phyloP scores from a whole-genome alignment of 2,888 invertebrate species.

The Elegia similella region DNA sequence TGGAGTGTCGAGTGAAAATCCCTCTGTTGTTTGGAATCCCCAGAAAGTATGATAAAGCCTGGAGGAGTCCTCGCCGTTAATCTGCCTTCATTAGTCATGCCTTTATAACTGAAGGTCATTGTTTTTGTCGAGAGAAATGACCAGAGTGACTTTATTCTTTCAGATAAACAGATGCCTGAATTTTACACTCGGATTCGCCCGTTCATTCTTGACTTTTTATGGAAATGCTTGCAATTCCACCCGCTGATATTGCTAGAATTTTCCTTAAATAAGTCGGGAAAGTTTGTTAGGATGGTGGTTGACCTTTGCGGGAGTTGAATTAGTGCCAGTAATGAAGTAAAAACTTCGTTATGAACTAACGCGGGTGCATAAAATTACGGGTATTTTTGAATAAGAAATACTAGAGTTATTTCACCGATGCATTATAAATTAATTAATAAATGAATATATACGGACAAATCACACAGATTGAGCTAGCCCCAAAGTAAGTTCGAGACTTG shows the following conservation, averaged over 20 bases:
- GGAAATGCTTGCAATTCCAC: constrained; percentile 9
- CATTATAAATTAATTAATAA: too few relatives aligned
- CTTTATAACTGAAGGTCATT: constrained; percentile 44
- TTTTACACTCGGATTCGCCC: constrained; percentile 9
- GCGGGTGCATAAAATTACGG: too few relatives aligned
- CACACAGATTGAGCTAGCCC: too few relatives aligned
- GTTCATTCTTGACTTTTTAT: constrained; percentile 7
- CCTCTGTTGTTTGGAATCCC: constrained; percentile 42
- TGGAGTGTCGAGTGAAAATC: constrained; percentile 42
- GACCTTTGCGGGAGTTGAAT: constrained; percentile 8
- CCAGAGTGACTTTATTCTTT: constrained; percentile 11
- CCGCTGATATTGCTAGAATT: constrained; percentile 10
- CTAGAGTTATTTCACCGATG: not conserved
- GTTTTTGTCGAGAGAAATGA: constrained; percentile 31
- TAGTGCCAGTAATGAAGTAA: constrained; percentile 8
- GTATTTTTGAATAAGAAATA: not conserved
- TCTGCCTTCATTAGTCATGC: constrained; percentile 55
- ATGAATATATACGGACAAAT: too few relatives aligned
- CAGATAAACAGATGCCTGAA: constrained; percentile 16
- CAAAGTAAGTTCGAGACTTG: too few relatives aligned
- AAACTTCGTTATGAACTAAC: constrained; percentile 3
- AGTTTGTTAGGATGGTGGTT: constrained; percentile 5
- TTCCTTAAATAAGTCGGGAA: constrained; percentile 14
- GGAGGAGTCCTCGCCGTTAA: constrained; percentile 46
- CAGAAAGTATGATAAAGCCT: constrained; percentile 50